Base-by-base conservation (phyloP, 1,140 invertebrate genomes). In the Metopolophium dirhodum region DNA sequence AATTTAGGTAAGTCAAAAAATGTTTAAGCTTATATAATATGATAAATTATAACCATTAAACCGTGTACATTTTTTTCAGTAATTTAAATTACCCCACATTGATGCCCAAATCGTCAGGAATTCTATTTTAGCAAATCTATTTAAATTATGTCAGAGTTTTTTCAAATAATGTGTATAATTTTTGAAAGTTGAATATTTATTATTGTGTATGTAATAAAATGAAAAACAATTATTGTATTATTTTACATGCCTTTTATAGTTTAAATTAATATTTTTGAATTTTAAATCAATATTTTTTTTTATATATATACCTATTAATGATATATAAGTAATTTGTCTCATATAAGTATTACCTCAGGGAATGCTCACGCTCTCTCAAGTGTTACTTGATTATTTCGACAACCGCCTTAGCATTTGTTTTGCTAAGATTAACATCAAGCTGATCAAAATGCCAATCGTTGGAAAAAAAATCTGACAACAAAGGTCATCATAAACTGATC, bases 1-100 rank as follows among this genome's bases (percentile, higher is more conserved):
- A 89, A 82, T 92, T 94, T 47, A 93, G 83, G 93, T 94, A 90
- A 49, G 54, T 68, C 2, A 45, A 68, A 68, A 47, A 86, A 30
- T 86, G 1, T 86, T 30, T 20, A 18, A 68, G 22, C 30, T 77
- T 77, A 18, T 61, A 30, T 18, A n/a, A 77, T 18, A 4, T n/a
- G n/a, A 68, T 77, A 77, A 77, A 77, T n/a, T 77, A 26, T 47
- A 86, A 86, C 7, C 7, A 51, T 88, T 49, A 51, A 87, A 0
- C 7, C 3, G 22, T 41, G 22, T 41, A 0, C 7, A 85, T 85
- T 92, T 7, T 83, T 91, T 91, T 35, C 68, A 93, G 91, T 68
- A 86, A 83, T 86, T 86, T 86, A 41, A 93, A 83, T 57, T n/a
- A 49, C 7, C 91, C 82, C 18, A 45, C 82, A 30, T 23, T 51